A percentile compares a stretch with the other conserved stretches of the same genome.
Evolutionary conservation across 2,888 invertebrate species (phyloP).

Genomic region (Ectropis crepuscularia): DNA sequence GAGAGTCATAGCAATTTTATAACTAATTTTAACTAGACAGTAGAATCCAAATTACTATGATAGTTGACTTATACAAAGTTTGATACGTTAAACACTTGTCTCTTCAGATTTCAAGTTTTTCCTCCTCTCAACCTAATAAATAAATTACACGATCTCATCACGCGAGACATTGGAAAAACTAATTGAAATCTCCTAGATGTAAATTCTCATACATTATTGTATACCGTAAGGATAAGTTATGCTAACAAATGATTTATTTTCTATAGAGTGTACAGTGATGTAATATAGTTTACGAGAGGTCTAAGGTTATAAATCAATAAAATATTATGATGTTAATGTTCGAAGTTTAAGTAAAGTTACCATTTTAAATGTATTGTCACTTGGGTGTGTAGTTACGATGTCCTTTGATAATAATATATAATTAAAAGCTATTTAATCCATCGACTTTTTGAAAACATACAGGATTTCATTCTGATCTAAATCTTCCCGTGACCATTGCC

Average conservation of each 20-base stretch:
- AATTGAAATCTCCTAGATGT: slow-evolving; percentile 46
- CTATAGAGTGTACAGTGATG: slow-evolving; percentile 42
- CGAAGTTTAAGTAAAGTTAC: slow-evolving; percentile 25
- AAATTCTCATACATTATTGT: slow-evolving; percentile 43
- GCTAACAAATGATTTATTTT: slow-evolving; percentile 47
- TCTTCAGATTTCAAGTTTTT: slow-evolving; percentile 23
- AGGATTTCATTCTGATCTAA: too few relatives aligned
- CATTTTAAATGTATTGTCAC: slow-evolving; percentile 14
- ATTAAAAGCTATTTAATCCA: too few relatives aligned
- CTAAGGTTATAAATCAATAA: slow-evolving; percentile 11
- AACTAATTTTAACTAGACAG: too few relatives aligned
- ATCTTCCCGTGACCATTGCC: too few relatives aligned
- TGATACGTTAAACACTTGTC: slow-evolving; percentile 19
- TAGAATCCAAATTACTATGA: too few relatives aligned
- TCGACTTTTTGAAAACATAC: too few relatives aligned
- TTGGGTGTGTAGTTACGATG: slow-evolving; percentile 13
- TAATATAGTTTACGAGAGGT: slow-evolving; percentile 15
- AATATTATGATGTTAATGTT: slow-evolving; percentile 11
- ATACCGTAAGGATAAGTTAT: slow-evolving; percentile 34
- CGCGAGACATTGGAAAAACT: slow-evolving; percentile 50
- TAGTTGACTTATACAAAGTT: slow-evolving; percentile 6
- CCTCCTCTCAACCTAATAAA: slow-evolving; percentile 36
- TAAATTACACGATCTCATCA: slow-evolving; percentile 63
- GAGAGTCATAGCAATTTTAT: too few relatives aligned
- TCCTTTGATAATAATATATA: too few relatives aligned